These are phyloP conservation scores for Corythaixoides concolor DNA, from an alignment of 2,113 vertebrate genomes.

Conservation along the genomic window DNA sequence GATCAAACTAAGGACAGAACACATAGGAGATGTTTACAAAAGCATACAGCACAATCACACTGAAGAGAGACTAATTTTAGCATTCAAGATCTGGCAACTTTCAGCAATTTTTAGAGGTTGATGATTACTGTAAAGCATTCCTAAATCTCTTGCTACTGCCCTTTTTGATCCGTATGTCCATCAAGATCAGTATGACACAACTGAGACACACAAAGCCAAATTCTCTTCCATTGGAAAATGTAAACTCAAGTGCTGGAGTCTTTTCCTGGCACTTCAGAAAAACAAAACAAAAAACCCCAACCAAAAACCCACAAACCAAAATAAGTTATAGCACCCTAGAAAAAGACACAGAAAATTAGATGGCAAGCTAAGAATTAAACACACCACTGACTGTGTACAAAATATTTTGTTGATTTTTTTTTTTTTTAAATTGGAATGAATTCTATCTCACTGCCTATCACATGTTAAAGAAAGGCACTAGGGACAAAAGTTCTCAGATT, in stretches of 20 bases:
- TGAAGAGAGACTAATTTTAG: neutral
- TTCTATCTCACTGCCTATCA: neutral
- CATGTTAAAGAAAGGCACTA: neutral
- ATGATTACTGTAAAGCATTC: neutral
- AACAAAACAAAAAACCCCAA: neutral
- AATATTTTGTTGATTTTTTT: neutral
- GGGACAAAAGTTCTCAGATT: neutral
- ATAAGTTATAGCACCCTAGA: neutral
- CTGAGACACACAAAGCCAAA: neutral
- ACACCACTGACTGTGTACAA: neutral
- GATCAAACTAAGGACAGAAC: neutral
- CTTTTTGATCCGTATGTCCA: neutral
- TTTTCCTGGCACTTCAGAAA: neutral
- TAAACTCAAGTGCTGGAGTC: neutral
- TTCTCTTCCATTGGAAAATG: neutral
- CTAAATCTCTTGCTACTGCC: neutral
- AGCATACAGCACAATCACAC: neutral
- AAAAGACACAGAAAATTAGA: neutral
- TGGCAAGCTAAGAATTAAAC: neutral
- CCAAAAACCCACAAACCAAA: neutral
- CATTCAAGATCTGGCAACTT: neutral
- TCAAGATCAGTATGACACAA: neutral
- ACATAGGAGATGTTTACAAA: neutral
- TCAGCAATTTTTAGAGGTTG: neutral
- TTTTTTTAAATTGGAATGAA: neutral